Percentiles rank a stretch among this genome's conserved stretches.
These are phyloP conservation scores for Andrena flavipes DNA, from an alignment of 2,888 invertebrate species.

Conservation along the genomic window DNA sequence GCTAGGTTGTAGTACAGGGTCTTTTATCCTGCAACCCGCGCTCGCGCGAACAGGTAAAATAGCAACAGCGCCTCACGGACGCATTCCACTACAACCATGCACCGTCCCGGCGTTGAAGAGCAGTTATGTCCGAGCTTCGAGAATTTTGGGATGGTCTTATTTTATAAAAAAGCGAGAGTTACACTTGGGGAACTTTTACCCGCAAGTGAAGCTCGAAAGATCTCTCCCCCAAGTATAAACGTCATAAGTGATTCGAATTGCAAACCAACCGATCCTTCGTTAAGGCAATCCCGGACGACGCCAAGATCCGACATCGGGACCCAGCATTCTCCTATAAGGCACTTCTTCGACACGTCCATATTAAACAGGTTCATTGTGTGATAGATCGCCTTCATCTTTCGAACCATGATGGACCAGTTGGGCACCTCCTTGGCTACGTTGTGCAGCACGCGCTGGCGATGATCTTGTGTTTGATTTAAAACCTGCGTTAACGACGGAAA, in stretches of 20 bases:
- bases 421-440: conserved; percentile 95
- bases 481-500: conserved; percentile 86
- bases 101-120: too few relatives aligned
- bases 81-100: too few relatives aligned
- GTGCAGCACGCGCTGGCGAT: conserved; percentile 92
- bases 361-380: conserved; percentile 97
- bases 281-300: conserved; percentile 92
- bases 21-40: too few relatives aligned
- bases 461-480: conserved; percentile 94
- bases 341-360: conserved; percentile 99
- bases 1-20: too few relatives aligned
- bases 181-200: too few relatives aligned
- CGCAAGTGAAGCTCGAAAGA: too few relatives aligned
- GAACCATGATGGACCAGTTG: conserved; percentile 94
- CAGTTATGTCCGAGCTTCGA: too few relatives aligned
- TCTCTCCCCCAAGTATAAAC: not conserved
- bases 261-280: conserved; percentile 91
- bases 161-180: too few relatives aligned
- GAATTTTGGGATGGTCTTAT: too few relatives aligned
- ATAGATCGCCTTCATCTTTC: conserved; percentile 97
- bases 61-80: too few relatives aligned
- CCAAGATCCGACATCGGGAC: conserved; percentile 92
- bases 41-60: too few relatives aligned
- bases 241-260: not conserved
- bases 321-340: conserved; percentile 97